Conservation (phyloP, 2,113 vertebrate species). For the Panurus biarmicus region DNA sequence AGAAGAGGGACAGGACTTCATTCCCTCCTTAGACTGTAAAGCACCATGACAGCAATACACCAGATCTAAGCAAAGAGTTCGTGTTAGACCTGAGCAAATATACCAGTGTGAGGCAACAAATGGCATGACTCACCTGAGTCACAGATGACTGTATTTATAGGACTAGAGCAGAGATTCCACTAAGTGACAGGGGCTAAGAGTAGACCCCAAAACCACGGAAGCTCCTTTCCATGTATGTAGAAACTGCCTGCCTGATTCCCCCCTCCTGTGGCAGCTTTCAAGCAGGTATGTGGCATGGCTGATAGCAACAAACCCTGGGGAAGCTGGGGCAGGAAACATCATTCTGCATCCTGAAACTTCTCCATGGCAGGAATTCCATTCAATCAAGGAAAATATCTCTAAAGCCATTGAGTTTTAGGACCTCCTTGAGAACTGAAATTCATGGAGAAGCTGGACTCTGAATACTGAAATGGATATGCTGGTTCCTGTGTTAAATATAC, state of each 20-base stretch:
- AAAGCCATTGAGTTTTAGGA: neutral
- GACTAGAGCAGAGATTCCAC: neutral
- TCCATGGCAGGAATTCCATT: neutral
- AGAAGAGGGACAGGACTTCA: accelerated
- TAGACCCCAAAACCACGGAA: neutral
- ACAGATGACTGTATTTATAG: neutral
- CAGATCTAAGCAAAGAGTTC: neutral
- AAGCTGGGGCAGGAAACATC: neutral
- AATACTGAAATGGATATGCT: neutral
- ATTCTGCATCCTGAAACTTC: neutral
- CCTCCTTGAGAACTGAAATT: neutral
- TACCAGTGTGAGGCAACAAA: neutral
- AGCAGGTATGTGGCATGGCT: accelerated
- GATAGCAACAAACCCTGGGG: accelerated
- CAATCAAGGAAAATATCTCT: neutral
- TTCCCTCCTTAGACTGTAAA: neutral
- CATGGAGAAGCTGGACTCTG: neutral
- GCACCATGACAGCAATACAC: accelerated
- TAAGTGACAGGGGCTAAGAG: neutral
- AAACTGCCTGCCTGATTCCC: neutral
- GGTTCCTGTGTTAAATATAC: neutral
- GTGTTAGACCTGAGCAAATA: neutral
- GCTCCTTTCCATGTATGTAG: neutral
- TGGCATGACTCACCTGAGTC: neutral
- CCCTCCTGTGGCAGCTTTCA: neutral